Conservation (phyloP, 2,113 vertebrate genomes). For the Accipiter cooperii region DNA sequence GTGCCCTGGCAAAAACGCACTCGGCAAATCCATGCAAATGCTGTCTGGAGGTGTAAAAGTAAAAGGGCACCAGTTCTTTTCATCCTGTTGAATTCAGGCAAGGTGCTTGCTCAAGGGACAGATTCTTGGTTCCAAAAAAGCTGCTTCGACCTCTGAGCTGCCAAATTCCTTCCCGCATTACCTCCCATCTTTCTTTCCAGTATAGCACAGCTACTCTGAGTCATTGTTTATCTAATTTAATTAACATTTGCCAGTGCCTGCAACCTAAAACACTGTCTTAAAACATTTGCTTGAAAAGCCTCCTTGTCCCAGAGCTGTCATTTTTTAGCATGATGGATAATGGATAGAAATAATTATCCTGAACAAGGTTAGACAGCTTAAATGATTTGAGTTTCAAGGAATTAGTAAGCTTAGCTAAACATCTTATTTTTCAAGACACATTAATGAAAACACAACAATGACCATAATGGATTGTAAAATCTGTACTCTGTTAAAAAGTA, state of each 20-base stretch:
- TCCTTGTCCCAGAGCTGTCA: constrained; percentile 76
- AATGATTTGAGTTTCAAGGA: constrained; percentile 75
- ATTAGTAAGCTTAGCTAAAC: constrained; percentile 72
- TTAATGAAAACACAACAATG: constrained; percentile 18
- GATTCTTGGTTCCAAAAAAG: constrained; percentile 33
- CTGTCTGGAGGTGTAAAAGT: not conserved
- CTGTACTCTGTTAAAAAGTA: not conserved
- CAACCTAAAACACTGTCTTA: constrained; percentile 76
- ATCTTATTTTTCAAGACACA: constrained; percentile 69
- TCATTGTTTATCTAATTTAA: constrained; percentile 80
- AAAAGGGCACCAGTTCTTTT: not conserved
- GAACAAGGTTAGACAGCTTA: constrained; percentile 74
- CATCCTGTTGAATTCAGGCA: not conserved
- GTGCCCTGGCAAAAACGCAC: not conserved
- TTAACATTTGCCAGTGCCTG: constrained; percentile 74
- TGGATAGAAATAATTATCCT: constrained; percentile 77
- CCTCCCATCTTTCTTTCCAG: constrained; percentile 42
- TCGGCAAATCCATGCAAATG: not conserved
- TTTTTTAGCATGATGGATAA: constrained; percentile 77
- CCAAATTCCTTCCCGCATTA: constrained; percentile 40
- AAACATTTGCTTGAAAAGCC: constrained; percentile 78
- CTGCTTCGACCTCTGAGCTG: constrained; percentile 57
- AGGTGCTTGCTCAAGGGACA: constrained; percentile 18
- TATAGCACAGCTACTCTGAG: constrained; percentile 66
- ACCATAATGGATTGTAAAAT: constrained; percentile 13